Evolutionary conservation across 2,888 invertebrate species (phyloP).

Genomic region (Flexamia atlantica): DNA sequence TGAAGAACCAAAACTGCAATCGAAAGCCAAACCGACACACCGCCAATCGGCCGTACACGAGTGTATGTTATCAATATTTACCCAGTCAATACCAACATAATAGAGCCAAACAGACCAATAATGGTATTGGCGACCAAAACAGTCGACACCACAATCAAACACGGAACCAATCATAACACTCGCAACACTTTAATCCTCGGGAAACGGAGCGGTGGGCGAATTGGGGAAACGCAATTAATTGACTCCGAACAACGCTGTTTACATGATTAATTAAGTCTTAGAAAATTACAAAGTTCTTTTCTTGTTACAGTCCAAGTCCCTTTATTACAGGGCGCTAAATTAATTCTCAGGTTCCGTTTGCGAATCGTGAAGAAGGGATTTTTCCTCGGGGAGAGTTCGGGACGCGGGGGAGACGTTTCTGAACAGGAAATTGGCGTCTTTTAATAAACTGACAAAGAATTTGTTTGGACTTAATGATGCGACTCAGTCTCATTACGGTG

Average conservation of each 20-base stretch:
- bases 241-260: conserved; percentile 55
- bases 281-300: conserved; percentile 64
- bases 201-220: conserved; percentile 21
- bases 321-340: conserved; percentile 55
- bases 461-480: conserved; percentile 59
- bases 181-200: conserved; percentile 26
- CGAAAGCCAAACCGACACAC: conserved; percentile 23
- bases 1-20: neutral
- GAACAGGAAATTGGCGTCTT: conserved; percentile 61
- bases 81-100: conserved; percentile 46
- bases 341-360: conserved; percentile 57
- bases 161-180: conserved; percentile 43
- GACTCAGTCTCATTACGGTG: conserved; percentile 27
- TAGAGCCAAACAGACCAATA: conserved; percentile 26
- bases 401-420: neutral
- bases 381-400: conserved; percentile 26
- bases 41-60: neutral
- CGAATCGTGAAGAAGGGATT: conserved; percentile 49
- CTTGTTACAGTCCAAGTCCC: conserved; percentile 18
- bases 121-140: conserved; percentile 51
- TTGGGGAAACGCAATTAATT: conserved; percentile 39
- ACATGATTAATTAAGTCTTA: conserved; percentile 64
- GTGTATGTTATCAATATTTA: conserved; percentile 40
- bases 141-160: conserved; percentile 49
- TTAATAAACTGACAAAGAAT: conserved; percentile 63